These are phyloP conservation scores for Urocitellus parryii DNA, from an alignment of 2,113 vertebrate species.

Conservation along the genomic window DNA sequence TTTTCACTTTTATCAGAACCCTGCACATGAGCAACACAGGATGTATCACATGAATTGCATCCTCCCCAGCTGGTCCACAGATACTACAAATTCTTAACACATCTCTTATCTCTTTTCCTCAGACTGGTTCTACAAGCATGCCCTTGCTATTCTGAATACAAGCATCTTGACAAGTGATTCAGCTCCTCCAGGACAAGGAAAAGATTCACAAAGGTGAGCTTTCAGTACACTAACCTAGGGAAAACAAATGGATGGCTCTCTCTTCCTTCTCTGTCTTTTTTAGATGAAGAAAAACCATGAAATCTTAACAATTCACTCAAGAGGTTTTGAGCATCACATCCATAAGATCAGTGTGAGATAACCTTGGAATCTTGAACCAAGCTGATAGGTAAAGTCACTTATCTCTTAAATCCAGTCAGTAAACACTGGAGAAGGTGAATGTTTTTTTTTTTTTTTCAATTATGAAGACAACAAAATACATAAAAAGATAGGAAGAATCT, in stretches of 20 bases:
- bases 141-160: neutral
- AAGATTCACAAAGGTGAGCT: neutral
- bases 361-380: neutral
- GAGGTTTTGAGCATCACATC: neutral
- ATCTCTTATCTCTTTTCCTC: neutral
- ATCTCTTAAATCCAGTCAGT: neutral
- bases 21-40: neutral
- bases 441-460: neutral
- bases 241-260: neutral
- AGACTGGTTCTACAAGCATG: neutral
- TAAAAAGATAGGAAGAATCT: too few relatives aligned
- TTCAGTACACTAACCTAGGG: neutral
- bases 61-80: too few relatives aligned
- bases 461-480: neutral
- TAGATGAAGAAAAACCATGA: neutral
- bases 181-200: neutral
- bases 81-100: neutral
- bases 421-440: neutral
- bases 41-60: too few relatives aligned
- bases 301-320: neutral
- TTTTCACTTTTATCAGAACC: neutral
- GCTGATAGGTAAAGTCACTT: neutral
- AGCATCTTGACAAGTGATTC: neutral
- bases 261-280: neutral
- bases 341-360: too few relatives aligned